Percentiles rank a stretch among this genome's conserved stretches.
Evolutionary conservation across 2,888 invertebrate species (phyloP).

Genomic region (Encarsia formosa): DNA sequence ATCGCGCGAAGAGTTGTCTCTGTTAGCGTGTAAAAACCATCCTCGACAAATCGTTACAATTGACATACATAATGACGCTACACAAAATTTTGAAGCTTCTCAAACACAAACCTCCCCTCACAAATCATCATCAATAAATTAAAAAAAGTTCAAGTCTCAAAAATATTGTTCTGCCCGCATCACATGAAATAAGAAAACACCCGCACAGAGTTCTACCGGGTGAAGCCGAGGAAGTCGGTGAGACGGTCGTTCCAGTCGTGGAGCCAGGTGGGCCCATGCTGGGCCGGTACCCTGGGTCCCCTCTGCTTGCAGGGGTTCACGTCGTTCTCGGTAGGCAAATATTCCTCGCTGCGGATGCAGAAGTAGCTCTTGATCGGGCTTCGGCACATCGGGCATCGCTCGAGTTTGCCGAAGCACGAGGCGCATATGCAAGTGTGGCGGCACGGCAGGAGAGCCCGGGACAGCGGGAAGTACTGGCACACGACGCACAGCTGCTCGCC

Average conservation of each 20-base stretch:
- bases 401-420: constrained; percentile 73
- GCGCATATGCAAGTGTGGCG: constrained; percentile 81
- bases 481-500: constrained; percentile 73
- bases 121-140: background rate
- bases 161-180: too few relatives aligned
- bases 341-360: constrained; percentile 75
- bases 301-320: constrained; percentile 50
- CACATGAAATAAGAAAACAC: too few relatives aligned
- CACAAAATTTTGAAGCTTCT: background rate
- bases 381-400: constrained; percentile 84
- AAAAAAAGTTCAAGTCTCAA: background rate
- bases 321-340: constrained; percentile 56
- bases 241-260: constrained; percentile 69
- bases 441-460: constrained; percentile 78
- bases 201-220: constrained; percentile 48
- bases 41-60: too few relatives aligned
- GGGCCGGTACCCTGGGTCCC: constrained; percentile 17
- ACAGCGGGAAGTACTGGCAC: constrained; percentile 74
- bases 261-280: constrained; percentile 48
- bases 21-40: too few relatives aligned
- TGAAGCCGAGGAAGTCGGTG: constrained; percentile 71
- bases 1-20: too few relatives aligned
- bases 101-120: background rate
- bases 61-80: too few relatives aligned
- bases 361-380: constrained; percentile 80